Base-by-base conservation (phyloP, 2,797 vertebrate genomes). In the Loriculus beryllinus region DNA sequence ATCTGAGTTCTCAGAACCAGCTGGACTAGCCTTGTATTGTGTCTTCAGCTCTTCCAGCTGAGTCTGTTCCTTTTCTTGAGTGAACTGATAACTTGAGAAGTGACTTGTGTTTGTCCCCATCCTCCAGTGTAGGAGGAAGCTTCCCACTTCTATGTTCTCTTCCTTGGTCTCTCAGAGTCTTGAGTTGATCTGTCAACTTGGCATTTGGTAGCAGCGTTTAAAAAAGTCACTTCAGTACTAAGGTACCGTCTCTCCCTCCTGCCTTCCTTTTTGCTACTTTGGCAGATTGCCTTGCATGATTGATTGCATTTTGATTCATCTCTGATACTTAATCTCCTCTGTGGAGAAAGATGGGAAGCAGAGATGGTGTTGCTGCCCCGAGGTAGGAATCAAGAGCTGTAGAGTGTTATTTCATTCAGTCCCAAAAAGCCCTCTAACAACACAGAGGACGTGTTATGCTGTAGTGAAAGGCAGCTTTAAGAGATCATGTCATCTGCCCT, bases 391-490 rank as follows among this genome's bases (percentile, higher is more conserved):
- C 82, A 83, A 95, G 92, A 91, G 72, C 88, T 91, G 77, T 81
- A 88, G 90, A 96, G 94, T 93, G 69, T 96, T 95, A 93, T 95
- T 97, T 95, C 93, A 86, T 92, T 96, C 82, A 93, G 84, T 71
- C 69, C 10, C 5, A 93, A 94, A 93, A 95, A 95, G 82, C 82
- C 80, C 86, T 96, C 81, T 92, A 91, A 63, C 43, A 81, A 60
- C 88, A 95, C 86, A 97, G 95, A 96, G 92, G 88, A 91, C 4
- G 15, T 65, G 79, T 96, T 97, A 94, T 97, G 90, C 95, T 82
- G 85, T n/a, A 70, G 54, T 96, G 95, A 96, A 97, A 96, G 96
- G 70, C 25, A 0, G 89, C 95, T 96, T 96, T 97, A 86, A 97
- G 94, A 86, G 92, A 92, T 86, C 76, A 3, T 92, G 87, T 95